A percentile compares a stretch with the other conserved stretches of the same genome.
phyloP scores from a whole-genome alignment of 2,888 invertebrate genomes.

The Bombylius discolor region DNA sequence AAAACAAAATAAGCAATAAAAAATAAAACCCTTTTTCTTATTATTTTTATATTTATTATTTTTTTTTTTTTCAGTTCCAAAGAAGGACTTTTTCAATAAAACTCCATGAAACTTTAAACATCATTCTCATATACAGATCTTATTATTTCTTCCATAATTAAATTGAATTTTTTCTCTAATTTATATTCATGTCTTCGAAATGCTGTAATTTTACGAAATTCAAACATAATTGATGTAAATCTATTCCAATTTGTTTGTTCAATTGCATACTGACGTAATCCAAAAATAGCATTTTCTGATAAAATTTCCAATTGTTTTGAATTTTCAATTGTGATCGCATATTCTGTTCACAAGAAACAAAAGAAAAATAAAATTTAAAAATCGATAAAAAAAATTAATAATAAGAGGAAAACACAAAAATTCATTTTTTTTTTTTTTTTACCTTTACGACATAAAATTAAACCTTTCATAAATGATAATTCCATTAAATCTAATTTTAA shows the following conservation, averaged over 20 bases:
- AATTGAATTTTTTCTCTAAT: no score
- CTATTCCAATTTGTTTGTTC: constrained; percentile 32
- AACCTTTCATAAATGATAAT: constrained; percentile 38
- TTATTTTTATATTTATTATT: no score
- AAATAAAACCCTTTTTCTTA: no score
- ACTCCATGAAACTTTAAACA: no score
- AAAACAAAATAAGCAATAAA: no score
- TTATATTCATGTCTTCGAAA: constrained; percentile 24
- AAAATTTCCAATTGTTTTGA: constrained; percentile 27
- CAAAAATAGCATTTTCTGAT: constrained; percentile 27
- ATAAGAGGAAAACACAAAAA: not conserved
- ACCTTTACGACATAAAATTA: constrained; percentile 42
- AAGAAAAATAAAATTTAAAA: not conserved
- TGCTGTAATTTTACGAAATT: constrained; percentile 27
- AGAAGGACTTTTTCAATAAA: no score
- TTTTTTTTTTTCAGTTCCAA: no score
- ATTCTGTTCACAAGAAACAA: constrained; percentile 20
- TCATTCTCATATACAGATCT: no score
- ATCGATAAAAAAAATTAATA: not conserved
- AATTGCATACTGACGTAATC: constrained; percentile 30
- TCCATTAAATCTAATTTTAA: constrained; percentile 39
- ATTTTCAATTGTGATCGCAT: constrained; percentile 24
- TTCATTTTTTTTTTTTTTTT: constrained; percentile 1
- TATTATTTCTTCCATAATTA: no score
- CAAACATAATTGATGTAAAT: constrained; percentile 30